These are phyloP conservation scores for Latrodectus hesperus DNA, from an alignment of 2,888 invertebrate genomes.

Conservation along the genomic window DNA sequence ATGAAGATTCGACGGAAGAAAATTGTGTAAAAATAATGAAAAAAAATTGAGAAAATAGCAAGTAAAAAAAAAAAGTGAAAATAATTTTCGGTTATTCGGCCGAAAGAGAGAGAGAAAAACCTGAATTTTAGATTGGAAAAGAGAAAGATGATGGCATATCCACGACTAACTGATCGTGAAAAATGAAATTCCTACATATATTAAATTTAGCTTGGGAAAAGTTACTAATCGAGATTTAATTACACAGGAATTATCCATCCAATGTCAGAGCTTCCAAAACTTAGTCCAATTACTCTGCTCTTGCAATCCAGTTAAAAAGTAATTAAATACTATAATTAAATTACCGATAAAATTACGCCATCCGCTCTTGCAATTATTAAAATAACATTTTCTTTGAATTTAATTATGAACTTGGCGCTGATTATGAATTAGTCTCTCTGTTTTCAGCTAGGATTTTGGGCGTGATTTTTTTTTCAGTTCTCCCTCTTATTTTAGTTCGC, in stretches of 20 bases:
- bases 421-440: conserved; percentile 69
- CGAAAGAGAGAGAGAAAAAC: conserved; percentile 43
- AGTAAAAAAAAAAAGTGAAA: conserved; percentile 30
- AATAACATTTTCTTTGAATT: conserved; percentile 70
- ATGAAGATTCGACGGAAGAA: conserved; percentile 56
- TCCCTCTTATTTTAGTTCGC: conserved; percentile 40
- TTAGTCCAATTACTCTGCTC: conserved; percentile 68
- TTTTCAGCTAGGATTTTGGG: conserved; percentile 68
- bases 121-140: conserved; percentile 56
- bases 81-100: conserved; percentile 48
- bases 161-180: conserved; percentile 64
- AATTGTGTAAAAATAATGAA: conserved; percentile 49
- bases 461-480: conserved; percentile 41
- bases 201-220: conserved; percentile 70
- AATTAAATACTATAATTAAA: conserved; percentile 70
- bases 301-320: conserved; percentile 70
- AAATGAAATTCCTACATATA: conserved; percentile 69
- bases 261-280: conserved; percentile 68
- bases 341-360: conserved; percentile 70
- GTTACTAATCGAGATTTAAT: conserved; percentile 70
- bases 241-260: conserved; percentile 69
- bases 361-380: conserved; percentile 69
- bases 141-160: conserved; percentile 40
- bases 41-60: neutral
- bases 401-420: conserved; percentile 69